Evolutionary conservation across 2,113 vertebrate genomes (phyloP), one percentile per base, ranked within the genome.

Genomic region (Coreoperca whiteheadi): DNA sequence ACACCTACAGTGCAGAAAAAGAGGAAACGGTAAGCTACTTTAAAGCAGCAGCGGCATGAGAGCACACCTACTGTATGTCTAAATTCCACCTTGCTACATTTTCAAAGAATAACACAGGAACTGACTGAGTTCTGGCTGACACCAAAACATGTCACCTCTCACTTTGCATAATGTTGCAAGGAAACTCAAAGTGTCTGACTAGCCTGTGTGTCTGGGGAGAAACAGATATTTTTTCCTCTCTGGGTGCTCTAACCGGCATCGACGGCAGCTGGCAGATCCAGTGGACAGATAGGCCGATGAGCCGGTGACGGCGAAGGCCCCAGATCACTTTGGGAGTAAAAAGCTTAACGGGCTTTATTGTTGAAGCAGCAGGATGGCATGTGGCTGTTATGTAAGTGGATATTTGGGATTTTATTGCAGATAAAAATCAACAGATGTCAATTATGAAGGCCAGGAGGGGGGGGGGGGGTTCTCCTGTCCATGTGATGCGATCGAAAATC

Each of bases 281-380:
- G 28, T 7, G 87, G 83, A 41, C 64, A 15, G 63, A 23, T 56
- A 32, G 39, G 21, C 50, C 50, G 30, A 56, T 70, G 76, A 79
- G 83, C 84, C 4, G 43, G 39, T 85, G 81, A 82, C 78, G 79
- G 75, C 59, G 59, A 61, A 37, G 65, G 54, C 70, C 2, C 43
- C 37, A 30, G 81, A 84, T 86, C 83, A 78, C 78, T 82, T 69
- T 67, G 72, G 41, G 69, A 79, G 77, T 60, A 60, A 34, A 82
- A 86, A 68, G 92, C 86, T 93, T 89, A 93, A 80, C 4, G 8
- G 87, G 84, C 50, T 89, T 90, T 82, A 78, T 83, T 83, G 81
- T 83, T 68, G 77, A 34, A 63, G 61, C 74, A 59, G 41, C 74
- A 48, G 50, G 57, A 25, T 12, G 73, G 63, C 86, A 84, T 84